Conservation (phyloP, 2,888 invertebrate species). For the Ormyrus labotus region DNA sequence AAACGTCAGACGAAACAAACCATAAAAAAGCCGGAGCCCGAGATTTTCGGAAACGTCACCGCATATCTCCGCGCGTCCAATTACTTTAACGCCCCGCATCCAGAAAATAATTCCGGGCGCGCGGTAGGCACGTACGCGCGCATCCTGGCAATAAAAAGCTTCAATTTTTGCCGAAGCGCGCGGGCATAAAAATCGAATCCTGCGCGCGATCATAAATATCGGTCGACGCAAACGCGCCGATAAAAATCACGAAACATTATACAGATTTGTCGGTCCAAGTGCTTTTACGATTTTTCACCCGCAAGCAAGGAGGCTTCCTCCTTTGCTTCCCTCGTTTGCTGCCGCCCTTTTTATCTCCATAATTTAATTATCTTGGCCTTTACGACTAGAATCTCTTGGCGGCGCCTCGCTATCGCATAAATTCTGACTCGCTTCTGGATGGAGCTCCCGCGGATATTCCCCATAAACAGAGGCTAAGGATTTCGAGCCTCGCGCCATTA, state of each 20-base stretch:
- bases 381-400: slow-evolving; percentile 62
- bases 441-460: slow-evolving; percentile 65
- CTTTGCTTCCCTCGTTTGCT: slow-evolving; percentile 40
- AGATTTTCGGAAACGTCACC: slow-evolving; percentile 53
- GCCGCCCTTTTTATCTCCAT: slow-evolving; percentile 60
- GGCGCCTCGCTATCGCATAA: slow-evolving; percentile 64
- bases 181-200: slow-evolving; percentile 52
- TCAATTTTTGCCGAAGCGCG: background rate
- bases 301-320: slow-evolving; percentile 52
- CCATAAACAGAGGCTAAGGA: slow-evolving; percentile 61
- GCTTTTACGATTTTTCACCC: slow-evolving; percentile 74
- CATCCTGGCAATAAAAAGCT: too few species aligned
- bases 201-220: slow-evolving; percentile 69
- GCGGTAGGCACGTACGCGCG: slow-evolving; percentile 15
- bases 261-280: slow-evolving; percentile 75
- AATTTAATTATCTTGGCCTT: slow-evolving; percentile 74
- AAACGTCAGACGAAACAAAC: slow-evolving; percentile 55
- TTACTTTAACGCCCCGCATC: slow-evolving; percentile 52
- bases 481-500: slow-evolving; percentile 38
- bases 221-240: slow-evolving; percentile 64
- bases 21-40: slow-evolving; percentile 43
- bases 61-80: slow-evolving; percentile 33
- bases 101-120: slow-evolving; percentile 52
- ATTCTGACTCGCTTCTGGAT: slow-evolving; percentile 59
- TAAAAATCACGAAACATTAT: slow-evolving; percentile 75